These are phyloP conservation scores for Xenopus laevis DNA, from an alignment of 2,113 vertebrate species.

Conservation along the genomic window DNA sequence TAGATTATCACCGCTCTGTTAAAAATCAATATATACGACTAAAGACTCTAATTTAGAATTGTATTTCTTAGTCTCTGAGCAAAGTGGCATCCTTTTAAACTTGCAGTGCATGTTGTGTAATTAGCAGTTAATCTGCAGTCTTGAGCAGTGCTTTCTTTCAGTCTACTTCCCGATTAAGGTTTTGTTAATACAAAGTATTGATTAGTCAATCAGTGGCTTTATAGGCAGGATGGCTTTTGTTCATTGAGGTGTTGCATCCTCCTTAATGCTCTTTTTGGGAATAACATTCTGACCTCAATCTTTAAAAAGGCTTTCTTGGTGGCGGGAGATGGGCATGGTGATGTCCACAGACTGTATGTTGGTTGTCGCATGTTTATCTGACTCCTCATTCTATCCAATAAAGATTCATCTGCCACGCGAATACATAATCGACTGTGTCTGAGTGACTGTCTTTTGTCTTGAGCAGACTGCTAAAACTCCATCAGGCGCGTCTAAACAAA, in stretches of 20 bases:
- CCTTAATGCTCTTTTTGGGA: constrained; percentile 65
- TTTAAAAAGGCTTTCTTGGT: constrained; percentile 66
- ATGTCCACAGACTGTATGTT: constrained; percentile 60
- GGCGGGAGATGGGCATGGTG: constrained; percentile 52
- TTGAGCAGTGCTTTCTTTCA: too few species aligned
- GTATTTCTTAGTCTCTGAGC: too few species aligned
- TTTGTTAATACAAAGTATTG: constrained; percentile 4
- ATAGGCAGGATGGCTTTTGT: constrained; percentile 59
- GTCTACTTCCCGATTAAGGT: too few species aligned
- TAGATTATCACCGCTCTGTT: too few species aligned
- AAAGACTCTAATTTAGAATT: too few species aligned
- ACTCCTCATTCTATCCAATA: constrained; percentile 71
- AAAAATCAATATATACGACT: too few species aligned
- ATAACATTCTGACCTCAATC: constrained; percentile 75
- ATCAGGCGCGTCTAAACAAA: constrained; percentile 69
- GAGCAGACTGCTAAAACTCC: constrained; percentile 73
- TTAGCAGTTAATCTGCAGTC: too few species aligned
- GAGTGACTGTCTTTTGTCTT: constrained; percentile 64
- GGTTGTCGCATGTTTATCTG: constrained; percentile 72
- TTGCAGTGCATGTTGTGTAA: too few species aligned
- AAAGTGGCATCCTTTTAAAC: too few species aligned
- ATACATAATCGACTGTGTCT: constrained; percentile 68
- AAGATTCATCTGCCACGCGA: constrained; percentile 71
- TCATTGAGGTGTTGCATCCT: constrained; percentile 54
- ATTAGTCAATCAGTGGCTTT: constrained; percentile 54